Conservation (phyloP, 2,113 vertebrate genomes). For the Spilogale gracilis region DNA sequence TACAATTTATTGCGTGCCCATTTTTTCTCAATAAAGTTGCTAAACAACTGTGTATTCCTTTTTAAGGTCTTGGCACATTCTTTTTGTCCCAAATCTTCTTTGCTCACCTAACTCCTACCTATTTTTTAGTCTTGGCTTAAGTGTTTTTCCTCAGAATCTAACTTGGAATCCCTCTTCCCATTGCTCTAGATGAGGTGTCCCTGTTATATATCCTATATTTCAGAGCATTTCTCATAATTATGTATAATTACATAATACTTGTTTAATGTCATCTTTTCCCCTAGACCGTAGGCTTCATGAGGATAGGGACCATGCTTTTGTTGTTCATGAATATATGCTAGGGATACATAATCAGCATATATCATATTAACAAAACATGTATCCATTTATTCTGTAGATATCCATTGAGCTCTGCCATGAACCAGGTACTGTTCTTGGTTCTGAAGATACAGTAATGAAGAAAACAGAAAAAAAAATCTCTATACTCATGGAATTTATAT, state of each 20-base stretch:
- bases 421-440: not conserved
- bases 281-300: not conserved
- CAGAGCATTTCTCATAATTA: slow-evolving; percentile 38
- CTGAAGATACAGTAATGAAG: slow-evolving; percentile 17
- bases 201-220: not conserved
- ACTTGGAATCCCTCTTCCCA: not conserved
- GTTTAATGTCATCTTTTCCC: slow-evolving; percentile 1
- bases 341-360: not conserved
- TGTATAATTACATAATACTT: slow-evolving; percentile 17
- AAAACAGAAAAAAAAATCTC: not conserved
- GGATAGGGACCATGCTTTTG: slow-evolving; percentile 4
- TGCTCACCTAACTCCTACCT: not conserved
- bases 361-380: slow-evolving; percentile 22
- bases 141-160: not conserved
- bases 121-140: slow-evolving; percentile 1
- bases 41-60: not conserved
- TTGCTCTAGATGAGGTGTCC: not conserved
- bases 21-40: slow-evolving; percentile 29
- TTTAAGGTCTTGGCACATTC: not conserved
- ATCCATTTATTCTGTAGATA: slow-evolving; percentile 30
- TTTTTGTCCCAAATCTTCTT: not conserved
- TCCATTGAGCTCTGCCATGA: not conserved
- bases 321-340: not conserved
- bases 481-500: not conserved
- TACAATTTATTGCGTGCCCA: not conserved